phyloP scores from a whole-genome alignment of 2,797 vertebrate genomes.

The Garrulus glandarius region DNA sequence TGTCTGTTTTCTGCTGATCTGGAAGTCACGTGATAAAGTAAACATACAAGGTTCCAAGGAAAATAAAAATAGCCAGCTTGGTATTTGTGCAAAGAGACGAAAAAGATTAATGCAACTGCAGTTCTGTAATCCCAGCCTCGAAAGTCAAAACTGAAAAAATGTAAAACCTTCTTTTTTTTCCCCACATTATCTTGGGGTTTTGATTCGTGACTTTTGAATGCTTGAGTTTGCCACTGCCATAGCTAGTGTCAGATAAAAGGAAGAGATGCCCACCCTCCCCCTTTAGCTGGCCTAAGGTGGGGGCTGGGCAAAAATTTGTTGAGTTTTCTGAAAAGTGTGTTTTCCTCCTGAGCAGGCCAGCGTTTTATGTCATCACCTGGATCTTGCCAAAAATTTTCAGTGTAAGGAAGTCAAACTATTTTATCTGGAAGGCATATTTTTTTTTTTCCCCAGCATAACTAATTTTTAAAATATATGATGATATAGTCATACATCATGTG shows the following conservation, averaged over 20 bases:
- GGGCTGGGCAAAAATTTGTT: background rate
- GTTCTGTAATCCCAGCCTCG: background rate
- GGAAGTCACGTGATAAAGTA: background rate
- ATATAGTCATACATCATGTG: background rate
- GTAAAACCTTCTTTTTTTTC: background rate
- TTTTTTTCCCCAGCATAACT: background rate
- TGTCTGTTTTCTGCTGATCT: background rate
- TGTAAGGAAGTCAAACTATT: background rate
- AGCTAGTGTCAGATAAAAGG: background rate
- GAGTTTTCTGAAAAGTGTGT: background rate
- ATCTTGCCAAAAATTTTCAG: background rate
- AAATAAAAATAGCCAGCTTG: background rate
- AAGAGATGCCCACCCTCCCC: rapidly evolving
- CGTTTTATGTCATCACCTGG: background rate
- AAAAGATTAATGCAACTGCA: background rate
- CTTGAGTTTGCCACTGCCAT: background rate
- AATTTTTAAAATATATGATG: background rate
- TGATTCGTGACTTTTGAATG: background rate
- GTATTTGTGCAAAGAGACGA: background rate
- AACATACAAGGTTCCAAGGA: background rate
- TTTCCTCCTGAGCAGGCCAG: background rate
- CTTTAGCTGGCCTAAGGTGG: background rate
- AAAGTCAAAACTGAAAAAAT: background rate
- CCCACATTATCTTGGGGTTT: background rate
- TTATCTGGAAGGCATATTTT: background rate